These are phyloP conservation scores for Rhabdornis inornatus DNA, from an alignment of 2,113 vertebrate species.

Conservation along the genomic window DNA sequence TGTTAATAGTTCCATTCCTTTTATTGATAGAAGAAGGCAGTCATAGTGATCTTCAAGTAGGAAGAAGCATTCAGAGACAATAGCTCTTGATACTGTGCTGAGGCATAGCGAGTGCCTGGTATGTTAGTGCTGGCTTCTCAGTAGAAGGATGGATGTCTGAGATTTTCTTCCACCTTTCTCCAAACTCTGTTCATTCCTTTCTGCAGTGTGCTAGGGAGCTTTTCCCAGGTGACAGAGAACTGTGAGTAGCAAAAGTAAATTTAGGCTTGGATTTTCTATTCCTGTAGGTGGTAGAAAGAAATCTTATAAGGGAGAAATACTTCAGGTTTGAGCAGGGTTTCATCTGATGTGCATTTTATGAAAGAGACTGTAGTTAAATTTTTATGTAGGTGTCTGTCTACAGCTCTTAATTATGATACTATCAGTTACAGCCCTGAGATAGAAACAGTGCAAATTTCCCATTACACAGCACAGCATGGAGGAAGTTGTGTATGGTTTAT, in stretches of 20 bases:
- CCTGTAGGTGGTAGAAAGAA: neutral
- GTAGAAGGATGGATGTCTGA: neutral
- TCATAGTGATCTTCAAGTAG: neutral
- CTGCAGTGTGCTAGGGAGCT: neutral
- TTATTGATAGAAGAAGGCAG: neutral
- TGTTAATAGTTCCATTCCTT: neutral
- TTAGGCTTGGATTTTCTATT: neutral
- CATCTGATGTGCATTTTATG: neutral
- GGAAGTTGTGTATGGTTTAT: neutral
- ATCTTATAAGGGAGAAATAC: neutral
- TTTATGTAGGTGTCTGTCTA: neutral
- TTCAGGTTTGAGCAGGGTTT: neutral
- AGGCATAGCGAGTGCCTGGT: neutral
- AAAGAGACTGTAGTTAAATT: neutral
- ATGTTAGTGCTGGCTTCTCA: neutral
- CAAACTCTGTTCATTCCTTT: neutral
- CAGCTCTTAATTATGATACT: neutral
- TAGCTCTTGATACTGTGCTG: neutral
- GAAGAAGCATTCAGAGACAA: neutral
- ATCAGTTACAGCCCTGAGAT: neutral
- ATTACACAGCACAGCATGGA: conserved; percentile 13
- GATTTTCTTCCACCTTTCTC: neutral
- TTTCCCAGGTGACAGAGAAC: neutral
- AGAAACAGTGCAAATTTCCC: conserved; percentile 16
- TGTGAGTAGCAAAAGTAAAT: neutral